Evolutionary conservation across 2,797 vertebrate genomes (phyloP).

Genomic region (Esox lucius): DNA sequence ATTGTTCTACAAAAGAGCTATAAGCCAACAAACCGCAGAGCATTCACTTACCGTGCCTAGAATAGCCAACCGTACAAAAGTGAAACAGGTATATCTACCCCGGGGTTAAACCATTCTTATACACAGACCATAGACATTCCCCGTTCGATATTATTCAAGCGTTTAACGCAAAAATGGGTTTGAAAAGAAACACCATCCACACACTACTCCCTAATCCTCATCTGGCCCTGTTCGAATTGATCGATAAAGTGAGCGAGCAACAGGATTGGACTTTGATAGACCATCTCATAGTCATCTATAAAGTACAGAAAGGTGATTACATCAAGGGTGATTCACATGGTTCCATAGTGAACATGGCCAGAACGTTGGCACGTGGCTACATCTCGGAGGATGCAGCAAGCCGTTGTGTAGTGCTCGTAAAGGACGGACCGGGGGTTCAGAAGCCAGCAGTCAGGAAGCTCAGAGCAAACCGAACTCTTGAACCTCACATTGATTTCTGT

Average conservation of each 20-base stretch:
- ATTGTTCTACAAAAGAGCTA: too few relatives aligned
- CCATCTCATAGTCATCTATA: constrained; percentile 12
- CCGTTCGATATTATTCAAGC: too few relatives aligned
- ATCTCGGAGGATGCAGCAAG: accelerated
- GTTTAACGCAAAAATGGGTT: neutral
- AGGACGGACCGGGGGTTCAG: neutral
- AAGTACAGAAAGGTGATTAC: neutral
- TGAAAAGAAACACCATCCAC: constrained; percentile 16
- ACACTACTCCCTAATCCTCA: constrained; percentile 18
- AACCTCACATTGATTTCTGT: neutral
- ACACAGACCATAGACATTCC: too few relatives aligned
- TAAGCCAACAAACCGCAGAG: too few relatives aligned
- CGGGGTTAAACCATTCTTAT: too few relatives aligned
- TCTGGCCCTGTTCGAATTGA: constrained; percentile 6
- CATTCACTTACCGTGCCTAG: too few relatives aligned
- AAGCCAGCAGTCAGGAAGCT: constrained; percentile 10
- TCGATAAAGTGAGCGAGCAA: neutral
- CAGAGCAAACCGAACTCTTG: neutral
- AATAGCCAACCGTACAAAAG: too few relatives aligned
- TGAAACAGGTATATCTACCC: too few relatives aligned
- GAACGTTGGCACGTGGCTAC: accelerated
- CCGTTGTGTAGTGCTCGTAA: constrained; percentile 5
- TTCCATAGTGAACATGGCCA: constrained; percentile 12
- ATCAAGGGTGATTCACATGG: neutral
- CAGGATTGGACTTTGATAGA: constrained; percentile 26